Conservation (phyloP, 2,888 invertebrate species). For the Pimpla rufipes region DNA sequence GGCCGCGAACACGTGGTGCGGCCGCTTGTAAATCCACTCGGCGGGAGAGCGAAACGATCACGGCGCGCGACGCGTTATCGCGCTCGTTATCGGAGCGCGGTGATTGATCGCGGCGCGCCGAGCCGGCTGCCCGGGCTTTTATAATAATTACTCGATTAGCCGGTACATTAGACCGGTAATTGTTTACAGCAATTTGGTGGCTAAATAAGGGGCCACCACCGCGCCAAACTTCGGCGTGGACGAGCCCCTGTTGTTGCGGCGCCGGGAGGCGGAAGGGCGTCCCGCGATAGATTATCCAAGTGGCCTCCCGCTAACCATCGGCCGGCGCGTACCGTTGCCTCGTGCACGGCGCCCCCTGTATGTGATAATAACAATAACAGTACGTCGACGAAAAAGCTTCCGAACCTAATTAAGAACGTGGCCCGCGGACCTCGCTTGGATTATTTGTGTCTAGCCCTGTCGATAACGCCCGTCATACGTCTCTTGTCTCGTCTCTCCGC, state of each 20-base stretch:
- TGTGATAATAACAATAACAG: background rate
- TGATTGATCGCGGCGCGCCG: slow-evolving; percentile 80
- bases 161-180: slow-evolving; percentile 78
- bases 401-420: slow-evolving; percentile 44
- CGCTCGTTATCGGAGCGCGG: slow-evolving; percentile 76
- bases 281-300: slow-evolving; percentile 38
- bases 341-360: background rate
- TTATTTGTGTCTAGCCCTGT: slow-evolving; percentile 9
- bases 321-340: background rate
- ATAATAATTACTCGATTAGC: slow-evolving; percentile 83
- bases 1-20: slow-evolving; percentile 52
- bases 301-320: background rate
- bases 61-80: slow-evolving; percentile 67
- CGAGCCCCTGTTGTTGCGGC: slow-evolving; percentile 16
- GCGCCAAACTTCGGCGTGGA: slow-evolving; percentile 19
- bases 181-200: slow-evolving; percentile 77
- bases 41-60: slow-evolving; percentile 27
- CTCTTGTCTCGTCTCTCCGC: no score
- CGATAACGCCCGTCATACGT: slow-evolving; percentile 31
- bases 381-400: slow-evolving; percentile 31
- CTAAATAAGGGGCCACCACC: slow-evolving; percentile 70
- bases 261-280: slow-evolving; percentile 13
- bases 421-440: background rate
- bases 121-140: slow-evolving; percentile 77
- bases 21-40: slow-evolving; percentile 1